Evolutionary conservation across 2,113 vertebrate genomes (phyloP), one percentile per base, ranked within the genome.

Genomic region (Osmerus mordax): DNA sequence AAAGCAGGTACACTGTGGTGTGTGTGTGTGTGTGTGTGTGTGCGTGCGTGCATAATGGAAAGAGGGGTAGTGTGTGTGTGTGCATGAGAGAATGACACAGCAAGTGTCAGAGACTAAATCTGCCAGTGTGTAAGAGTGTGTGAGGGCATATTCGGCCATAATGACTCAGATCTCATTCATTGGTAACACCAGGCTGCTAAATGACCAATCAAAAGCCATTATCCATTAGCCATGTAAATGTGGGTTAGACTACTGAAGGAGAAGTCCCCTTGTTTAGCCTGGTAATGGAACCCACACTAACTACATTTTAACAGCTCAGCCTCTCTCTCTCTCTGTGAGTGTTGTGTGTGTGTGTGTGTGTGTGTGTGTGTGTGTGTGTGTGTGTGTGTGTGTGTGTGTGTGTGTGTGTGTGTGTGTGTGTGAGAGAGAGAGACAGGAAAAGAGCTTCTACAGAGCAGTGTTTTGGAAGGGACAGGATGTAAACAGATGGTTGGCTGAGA

Each of bases 131-230:
- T 83, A 65, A 70, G 83, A 70, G 84, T 36, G 79, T 75, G 77
- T 65, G 76, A 53, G 77, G 81, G 82, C 78, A 79, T 74, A 85
- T 82, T 84, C 78, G 54, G 81, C 53, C 74, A 81, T 89, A 87
- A 91, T 88, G 89, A 89, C 82, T 88, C 86, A 87, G 82, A 89
- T 86, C 85, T 79, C 75, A 86, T 88, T 90, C 81, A 81, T 70
- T 81, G 84, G 80, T 80, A 89, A 90, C 87, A 87, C 81, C 84
- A 64, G 85, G 84, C 87, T 72, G 87, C 78, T 89, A 89, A 88
- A 88, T 86, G 89, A 88, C 90, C 88, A 90, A 90, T 90, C 90
- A 87, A 66, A 83, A 89, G 87, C 84, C 88, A 89, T 89, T 88
- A 89, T 83, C 86, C 86, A 88, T 90, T 88, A 90, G 86, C 84